Evolutionary conservation across 2,113 vertebrate species (phyloP).

Genomic region (Tychaedon coryphoeus): DNA sequence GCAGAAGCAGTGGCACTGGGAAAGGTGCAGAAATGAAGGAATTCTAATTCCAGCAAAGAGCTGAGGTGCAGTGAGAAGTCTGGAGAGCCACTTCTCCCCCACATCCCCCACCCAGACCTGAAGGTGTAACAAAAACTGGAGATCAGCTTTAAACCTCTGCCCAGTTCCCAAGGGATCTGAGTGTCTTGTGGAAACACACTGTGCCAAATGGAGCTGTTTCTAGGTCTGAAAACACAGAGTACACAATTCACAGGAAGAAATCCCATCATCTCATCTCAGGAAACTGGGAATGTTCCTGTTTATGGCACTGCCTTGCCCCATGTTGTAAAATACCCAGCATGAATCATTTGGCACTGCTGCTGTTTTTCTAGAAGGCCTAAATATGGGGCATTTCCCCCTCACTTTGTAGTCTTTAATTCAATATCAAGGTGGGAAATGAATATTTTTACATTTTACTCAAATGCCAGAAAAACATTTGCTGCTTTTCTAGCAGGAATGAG

Average conservation of each 20-base stretch:
- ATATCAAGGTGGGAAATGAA: background rate
- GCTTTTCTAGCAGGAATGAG: background rate
- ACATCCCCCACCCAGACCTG: background rate
- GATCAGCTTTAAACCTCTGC: background rate
- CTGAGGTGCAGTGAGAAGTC: background rate
- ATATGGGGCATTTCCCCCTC: background rate
- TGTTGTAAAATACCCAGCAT: background rate
- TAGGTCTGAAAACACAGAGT: background rate
- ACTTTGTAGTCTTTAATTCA: background rate
- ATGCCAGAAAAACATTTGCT: slow-evolving; percentile 22
- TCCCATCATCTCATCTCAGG: background rate
- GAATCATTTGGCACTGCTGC: background rate
- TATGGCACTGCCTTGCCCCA: background rate
- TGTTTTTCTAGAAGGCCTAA: background rate
- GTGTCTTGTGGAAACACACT: background rate
- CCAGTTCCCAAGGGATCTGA: background rate
- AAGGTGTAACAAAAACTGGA: background rate
- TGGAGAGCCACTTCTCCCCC: background rate
- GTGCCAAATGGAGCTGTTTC: background rate
- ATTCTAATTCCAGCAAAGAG: background rate
- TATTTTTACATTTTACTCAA: slow-evolving; percentile 22
- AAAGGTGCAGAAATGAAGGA: background rate
- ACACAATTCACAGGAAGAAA: background rate
- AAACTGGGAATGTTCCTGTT: background rate
- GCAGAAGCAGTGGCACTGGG: background rate